A percentile compares a stretch with the other conserved stretches of the same genome.
These are phyloP conservation scores for Ptychobarbus kaznakovi DNA, from an alignment of 2,797 vertebrate species.

Conservation along the genomic window DNA sequence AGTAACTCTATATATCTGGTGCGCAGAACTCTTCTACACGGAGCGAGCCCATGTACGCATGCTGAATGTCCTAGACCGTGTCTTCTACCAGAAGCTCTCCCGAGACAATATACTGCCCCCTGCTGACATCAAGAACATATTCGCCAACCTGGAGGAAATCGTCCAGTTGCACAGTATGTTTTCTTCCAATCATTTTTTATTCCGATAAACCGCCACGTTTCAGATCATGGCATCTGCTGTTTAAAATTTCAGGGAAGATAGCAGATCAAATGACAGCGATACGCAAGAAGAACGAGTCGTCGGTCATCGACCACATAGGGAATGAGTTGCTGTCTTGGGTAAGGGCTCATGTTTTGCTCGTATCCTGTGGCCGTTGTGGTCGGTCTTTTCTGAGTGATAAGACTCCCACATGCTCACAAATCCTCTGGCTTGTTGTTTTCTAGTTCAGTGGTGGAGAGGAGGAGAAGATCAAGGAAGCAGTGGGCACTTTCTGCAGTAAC, in stretches of 20 bases:
- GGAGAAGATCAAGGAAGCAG: conserved; percentile 89
- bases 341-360: conserved; percentile 58
- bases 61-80: conserved; percentile 89
- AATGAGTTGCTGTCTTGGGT: conserved; percentile 94
- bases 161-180: conserved; percentile 89
- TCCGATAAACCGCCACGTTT: background rate
- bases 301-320: conserved; percentile 91
- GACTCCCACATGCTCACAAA: background rate
- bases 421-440: conserved; percentile 35
- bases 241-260: conserved; percentile 79
- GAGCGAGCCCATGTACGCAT: conserved; percentile 91
- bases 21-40: conserved; percentile 91
- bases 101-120: conserved; percentile 85
- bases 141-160: conserved; percentile 94
- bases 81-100: conserved; percentile 91
- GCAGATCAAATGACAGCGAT: conserved; percentile 91
- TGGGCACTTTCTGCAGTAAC: conserved; percentile 96
- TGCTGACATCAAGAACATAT: conserved; percentile 89
- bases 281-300: conserved; percentile 89
- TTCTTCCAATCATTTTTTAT: background rate
- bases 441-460: conserved; percentile 92
- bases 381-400: background rate
- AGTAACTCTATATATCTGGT: background rate
- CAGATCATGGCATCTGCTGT: background rate
- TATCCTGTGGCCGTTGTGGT: background rate